Evolutionary conservation across 1,140 invertebrate genomes (phyloP), one percentile per base, ranked within the genome.

Genomic region (Bombus affinis): DNA sequence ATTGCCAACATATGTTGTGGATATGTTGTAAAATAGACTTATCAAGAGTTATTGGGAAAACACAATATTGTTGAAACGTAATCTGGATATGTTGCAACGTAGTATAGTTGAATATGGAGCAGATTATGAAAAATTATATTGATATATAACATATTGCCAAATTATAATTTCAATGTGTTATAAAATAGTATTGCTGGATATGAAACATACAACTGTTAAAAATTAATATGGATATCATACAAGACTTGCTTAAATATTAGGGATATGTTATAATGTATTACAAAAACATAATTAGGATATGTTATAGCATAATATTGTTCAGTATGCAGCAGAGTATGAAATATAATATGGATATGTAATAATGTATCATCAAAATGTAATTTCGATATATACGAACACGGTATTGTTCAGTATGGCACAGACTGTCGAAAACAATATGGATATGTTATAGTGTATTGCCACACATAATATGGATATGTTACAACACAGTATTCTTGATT

Each of bases 71-170:
- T 15, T 5, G 13, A 15, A 44, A 47, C 4, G 15, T 6, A 18
- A 18, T 47, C 5, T 6, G 15, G 15, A 47, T 18, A 18, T 12
- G 3, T 65, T 32, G 32, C 62, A 32, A 65, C 12, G 32, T 1
- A 5, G 2, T 65, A 6, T 70, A 0, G 15, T 5, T 1, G 5
- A 47, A 0, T 47, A 47, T 18, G 5, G 0, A 47, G 0, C 5
- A 47, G 5, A 18, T 0, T 47, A 47, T 47, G 5, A 35, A 70
- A 4, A 70, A 18, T 37, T 22, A 68, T 32, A 35, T 22, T 1
- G 0, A 10, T 8, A 68, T 68, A 9, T 22, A 68, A 8, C 8
- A 4, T 74, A 74, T 57, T 57, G 8, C 22, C 32, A 28, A 53
- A 28, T 9, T 15, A 70, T 62, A 77, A 77, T 68, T 47, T 57